Conservation (phyloP, 1,140 invertebrate genomes). For the Holotrichia oblita region DNA sequence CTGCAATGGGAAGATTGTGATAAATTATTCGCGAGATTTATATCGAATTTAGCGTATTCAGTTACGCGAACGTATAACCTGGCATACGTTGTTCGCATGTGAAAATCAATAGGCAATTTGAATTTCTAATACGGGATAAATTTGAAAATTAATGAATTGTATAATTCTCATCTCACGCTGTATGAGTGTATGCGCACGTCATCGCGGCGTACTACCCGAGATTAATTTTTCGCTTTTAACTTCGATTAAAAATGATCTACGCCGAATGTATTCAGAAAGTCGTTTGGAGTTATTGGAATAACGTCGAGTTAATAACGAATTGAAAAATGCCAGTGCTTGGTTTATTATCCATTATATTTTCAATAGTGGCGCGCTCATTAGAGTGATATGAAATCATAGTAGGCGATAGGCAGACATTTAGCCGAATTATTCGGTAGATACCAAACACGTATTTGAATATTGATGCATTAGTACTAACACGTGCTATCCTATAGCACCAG, state of each 20-base stretch:
- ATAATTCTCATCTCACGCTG: neutral
- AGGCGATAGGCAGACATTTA: too few relatives aligned
- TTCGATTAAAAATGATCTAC: neutral
- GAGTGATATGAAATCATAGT: too few relatives aligned
- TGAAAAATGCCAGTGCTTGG: too few relatives aligned
- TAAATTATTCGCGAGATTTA: slow-evolving; percentile 34
- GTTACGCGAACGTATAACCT: neutral
- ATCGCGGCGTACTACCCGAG: neutral
- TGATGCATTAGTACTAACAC: too few relatives aligned
- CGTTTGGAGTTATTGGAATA: neutral
- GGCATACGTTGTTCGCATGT: neutral
- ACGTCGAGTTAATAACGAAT: too few relatives aligned
- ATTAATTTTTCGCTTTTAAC: slow-evolving; percentile 25
- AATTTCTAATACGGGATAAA: slow-evolving; percentile 16
- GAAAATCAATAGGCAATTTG: slow-evolving; percentile 34
- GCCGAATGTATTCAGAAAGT: neutral
- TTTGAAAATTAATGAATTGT: slow-evolving; percentile 27
- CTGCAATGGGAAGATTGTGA: neutral
- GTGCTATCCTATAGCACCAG: too few relatives aligned
- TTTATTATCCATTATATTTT: too few relatives aligned
- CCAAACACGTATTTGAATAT: too few relatives aligned
- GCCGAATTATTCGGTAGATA: too few relatives aligned
- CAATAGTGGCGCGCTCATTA: too few relatives aligned
- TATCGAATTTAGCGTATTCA: slow-evolving; percentile 21
- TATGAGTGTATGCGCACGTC: neutral